These are phyloP conservation scores for Halictus quadricinctus DNA, from an alignment of 2,888 invertebrate species.

Conservation along the genomic window DNA sequence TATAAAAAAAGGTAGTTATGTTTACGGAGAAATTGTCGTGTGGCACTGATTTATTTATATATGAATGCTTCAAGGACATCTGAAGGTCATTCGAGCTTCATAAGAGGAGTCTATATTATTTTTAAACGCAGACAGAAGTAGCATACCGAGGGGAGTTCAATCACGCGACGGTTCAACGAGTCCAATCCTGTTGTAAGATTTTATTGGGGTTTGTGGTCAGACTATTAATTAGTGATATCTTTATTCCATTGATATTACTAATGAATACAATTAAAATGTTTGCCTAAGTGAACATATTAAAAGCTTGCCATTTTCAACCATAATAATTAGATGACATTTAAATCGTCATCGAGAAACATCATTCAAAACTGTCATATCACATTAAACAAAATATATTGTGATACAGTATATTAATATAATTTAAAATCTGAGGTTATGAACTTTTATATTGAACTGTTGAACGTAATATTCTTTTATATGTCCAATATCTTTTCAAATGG, in stretches of 20 bases:
- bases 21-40: not conserved
- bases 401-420: too few species aligned
- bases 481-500: too few species aligned
- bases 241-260: not conserved
- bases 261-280: not conserved
- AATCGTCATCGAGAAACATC: too few species aligned
- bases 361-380: too few species aligned
- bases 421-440: too few species aligned
- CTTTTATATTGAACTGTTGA: too few species aligned
- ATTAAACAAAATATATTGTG: too few species aligned
- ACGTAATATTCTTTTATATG: too few species aligned
- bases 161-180: slow-evolving; percentile 13
- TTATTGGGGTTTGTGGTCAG: not conserved
- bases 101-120: slow-evolving; percentile 7
- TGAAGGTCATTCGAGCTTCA: slow-evolving; percentile 5
- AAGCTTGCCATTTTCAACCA: not conserved
- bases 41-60: slow-evolving; percentile 9
- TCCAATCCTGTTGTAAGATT: slow-evolving; percentile 2
- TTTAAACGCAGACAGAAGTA: slow-evolving; percentile 22
- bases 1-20: not conserved
- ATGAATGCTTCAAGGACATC: not conserved
- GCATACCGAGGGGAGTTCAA: slow-evolving; percentile 15
- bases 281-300: not conserved
- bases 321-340: not conserved
- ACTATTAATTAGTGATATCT: not conserved